Conservation (phyloP, 2,888 invertebrate species). For the Eutolmus rufibarbis region DNA sequence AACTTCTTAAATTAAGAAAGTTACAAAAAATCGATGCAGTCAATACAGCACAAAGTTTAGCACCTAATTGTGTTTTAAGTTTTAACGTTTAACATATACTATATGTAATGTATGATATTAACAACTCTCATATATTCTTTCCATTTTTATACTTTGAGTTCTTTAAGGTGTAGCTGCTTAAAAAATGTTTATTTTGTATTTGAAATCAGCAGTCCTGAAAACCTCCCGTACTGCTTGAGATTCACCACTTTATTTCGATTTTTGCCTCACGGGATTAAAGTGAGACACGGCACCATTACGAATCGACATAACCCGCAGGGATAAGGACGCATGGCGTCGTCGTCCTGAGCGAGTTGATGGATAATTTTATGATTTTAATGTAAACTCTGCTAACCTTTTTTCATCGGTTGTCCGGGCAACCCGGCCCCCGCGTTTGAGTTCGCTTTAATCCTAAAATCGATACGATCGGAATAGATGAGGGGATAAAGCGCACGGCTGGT, state of each 20-base stretch:
- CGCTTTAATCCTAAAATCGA: slow-evolving; percentile 56
- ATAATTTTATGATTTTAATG: slow-evolving; percentile 40
- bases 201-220: background rate
- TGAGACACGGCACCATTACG: background rate
- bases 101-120: no score
- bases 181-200: background rate
- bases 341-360: background rate
- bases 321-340: background rate
- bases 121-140: no score
- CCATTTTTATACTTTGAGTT: background rate
- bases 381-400: slow-evolving; percentile 40
- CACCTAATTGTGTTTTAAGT: no score
- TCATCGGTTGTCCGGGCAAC: background rate
- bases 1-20: no score
- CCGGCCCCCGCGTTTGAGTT: background rate
- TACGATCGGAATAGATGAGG: slow-evolving; percentile 48
- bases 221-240: background rate
- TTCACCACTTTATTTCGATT: background rate
- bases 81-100: no score
- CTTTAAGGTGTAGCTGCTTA: background rate
- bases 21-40: no score
- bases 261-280: background rate
- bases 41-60: no score
- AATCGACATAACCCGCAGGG: background rate
- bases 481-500: slow-evolving; percentile 42